Conservation (phyloP, 2,113 vertebrate genomes). For the Lipophrys pholis region DNA sequence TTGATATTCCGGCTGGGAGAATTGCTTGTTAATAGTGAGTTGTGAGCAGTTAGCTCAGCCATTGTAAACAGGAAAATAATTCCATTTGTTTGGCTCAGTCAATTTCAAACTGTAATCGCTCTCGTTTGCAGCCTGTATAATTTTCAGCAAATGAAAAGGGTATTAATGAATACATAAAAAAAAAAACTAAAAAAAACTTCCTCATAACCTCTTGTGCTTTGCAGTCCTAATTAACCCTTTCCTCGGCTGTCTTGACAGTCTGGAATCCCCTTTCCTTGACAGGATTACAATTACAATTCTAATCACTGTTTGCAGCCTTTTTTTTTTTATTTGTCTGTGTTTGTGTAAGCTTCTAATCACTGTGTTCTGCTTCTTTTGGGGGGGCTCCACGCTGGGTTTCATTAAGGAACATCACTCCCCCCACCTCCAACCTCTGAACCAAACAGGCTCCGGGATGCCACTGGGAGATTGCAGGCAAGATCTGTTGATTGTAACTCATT, state of each 20-base stretch:
- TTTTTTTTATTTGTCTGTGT: too few species aligned
- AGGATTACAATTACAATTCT: slow-evolving; percentile 72
- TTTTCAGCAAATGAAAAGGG: slow-evolving; percentile 10
- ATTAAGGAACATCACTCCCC: slow-evolving; percentile 70
- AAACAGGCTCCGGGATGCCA: slow-evolving; percentile 53
- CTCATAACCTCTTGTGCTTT: slow-evolving; percentile 2
- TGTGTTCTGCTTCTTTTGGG: slow-evolving; percentile 67
- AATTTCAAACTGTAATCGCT: slow-evolving; percentile 46
- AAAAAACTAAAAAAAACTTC: slow-evolving; percentile 13
- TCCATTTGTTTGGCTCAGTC: slow-evolving; percentile 40
- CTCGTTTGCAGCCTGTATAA: slow-evolving; percentile 19
- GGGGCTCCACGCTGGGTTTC: slow-evolving; percentile 72
- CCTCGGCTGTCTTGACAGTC: slow-evolving; percentile 16
- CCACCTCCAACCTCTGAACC: slow-evolving; percentile 63
- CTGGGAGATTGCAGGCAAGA: slow-evolving; percentile 58
- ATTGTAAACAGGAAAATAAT: slow-evolving; percentile 25
- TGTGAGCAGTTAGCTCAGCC: slow-evolving; percentile 16
- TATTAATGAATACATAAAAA: slow-evolving; percentile 33
- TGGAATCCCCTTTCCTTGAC: slow-evolving; percentile 42
- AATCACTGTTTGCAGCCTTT: slow-evolving; percentile 74
- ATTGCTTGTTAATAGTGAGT: slow-evolving; percentile 8
- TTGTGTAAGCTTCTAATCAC: slow-evolving; percentile 77
- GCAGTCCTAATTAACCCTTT: slow-evolving; percentile 57
- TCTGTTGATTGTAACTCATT: slow-evolving; percentile 71
- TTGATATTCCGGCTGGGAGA: slow-evolving; percentile 10